Conservation (phyloP, 2,888 invertebrate species). For the Malthinus flaveolus region DNA sequence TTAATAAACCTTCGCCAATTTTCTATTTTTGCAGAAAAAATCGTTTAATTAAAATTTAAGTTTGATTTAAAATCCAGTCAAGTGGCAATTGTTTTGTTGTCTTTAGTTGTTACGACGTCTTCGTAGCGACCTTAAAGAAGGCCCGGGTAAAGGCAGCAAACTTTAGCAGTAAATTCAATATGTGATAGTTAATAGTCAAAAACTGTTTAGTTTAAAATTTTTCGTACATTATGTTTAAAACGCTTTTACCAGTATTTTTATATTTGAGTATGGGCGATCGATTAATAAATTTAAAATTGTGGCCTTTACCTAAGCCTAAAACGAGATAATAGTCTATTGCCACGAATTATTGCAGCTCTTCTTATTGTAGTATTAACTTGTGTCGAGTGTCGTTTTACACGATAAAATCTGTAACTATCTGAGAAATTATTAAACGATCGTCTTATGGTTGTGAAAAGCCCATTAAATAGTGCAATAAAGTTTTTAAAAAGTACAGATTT, state of each 20-base stretch:
- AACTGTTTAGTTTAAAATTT: slow-evolving; percentile 4
- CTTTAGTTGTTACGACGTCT: no score
- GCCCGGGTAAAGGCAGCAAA: no score
- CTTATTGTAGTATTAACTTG: slow-evolving; percentile 13
- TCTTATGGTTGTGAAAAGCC: no score
- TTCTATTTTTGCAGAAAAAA: slow-evolving; percentile 27
- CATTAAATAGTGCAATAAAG: no score
- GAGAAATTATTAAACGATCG: no score
- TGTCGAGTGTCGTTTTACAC: slow-evolving; percentile 12
- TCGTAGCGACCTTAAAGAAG: no score
- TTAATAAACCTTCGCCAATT: neutral
- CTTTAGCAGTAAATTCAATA: neutral
- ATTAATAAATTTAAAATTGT: no score
- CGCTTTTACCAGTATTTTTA: no score
- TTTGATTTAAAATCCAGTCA: no score
- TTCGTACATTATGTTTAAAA: neutral
- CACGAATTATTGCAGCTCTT: slow-evolving; percentile 2
- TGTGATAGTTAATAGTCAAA: neutral
- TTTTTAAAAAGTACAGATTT: neutral
- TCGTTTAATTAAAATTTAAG: neutral
- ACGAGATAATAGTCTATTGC: neutral
- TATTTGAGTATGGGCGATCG: no score
- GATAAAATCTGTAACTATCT: slow-evolving; percentile 19
- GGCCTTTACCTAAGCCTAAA: no score
- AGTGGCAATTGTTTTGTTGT: no score